These are phyloP conservation scores for Scaptomyza tumidula DNA, from an alignment of 2,888 invertebrate species.

Conservation along the genomic window DNA sequence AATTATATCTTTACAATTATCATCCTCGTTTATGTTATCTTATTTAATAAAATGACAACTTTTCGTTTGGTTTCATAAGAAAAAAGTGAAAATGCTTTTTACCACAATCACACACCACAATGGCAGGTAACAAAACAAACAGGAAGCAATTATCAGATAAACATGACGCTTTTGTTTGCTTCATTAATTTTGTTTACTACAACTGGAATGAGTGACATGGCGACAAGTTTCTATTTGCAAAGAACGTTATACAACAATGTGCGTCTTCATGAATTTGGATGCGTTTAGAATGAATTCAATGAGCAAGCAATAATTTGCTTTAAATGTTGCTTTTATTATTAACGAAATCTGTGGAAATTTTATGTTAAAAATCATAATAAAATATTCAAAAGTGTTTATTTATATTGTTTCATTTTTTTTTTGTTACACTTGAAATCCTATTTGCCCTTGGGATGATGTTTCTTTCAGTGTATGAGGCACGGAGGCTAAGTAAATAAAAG, in stretches of 20 bases:
- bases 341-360: neutral
- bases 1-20: neutral
- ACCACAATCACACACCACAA: neutral
- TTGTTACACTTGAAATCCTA: neutral
- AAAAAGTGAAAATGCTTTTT: neutral
- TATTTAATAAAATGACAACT: neutral
- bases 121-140: neutral
- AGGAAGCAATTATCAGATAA: neutral
- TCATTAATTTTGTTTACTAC: neutral
- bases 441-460: neutral
- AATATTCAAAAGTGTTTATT: neutral
- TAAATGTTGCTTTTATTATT: neutral
- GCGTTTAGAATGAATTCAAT: neutral
- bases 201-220: neutral
- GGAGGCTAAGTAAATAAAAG: constrained; percentile 48
- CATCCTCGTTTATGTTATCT: neutral
- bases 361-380: neutral
- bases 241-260: neutral
- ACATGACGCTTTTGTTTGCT: neutral
- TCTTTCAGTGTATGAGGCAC: constrained; percentile 4
- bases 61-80: neutral
- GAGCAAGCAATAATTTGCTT: neutral
- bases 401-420: neutral
- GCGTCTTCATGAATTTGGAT: neutral
- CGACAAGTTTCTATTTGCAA: neutral